Evolutionary conservation across 92 coral and sea anemone genomes (phyloP).

Genomic region (Actinernus sp.): DNA sequence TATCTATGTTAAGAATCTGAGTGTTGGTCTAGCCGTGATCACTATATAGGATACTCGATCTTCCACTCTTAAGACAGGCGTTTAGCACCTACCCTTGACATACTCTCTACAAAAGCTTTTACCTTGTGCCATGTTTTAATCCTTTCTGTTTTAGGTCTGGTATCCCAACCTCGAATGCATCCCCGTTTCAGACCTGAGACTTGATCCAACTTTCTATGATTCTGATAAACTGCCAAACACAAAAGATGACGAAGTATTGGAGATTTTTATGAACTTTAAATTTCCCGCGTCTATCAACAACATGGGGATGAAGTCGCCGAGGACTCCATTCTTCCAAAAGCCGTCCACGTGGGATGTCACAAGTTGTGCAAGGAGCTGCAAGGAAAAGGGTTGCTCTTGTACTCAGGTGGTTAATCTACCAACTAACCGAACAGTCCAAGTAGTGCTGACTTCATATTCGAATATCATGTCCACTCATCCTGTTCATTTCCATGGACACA

Average conservation of each 20-base stretch:
- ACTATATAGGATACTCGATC: no score
- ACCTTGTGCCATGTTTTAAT: no score
- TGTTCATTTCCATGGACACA: conserved; percentile 75
- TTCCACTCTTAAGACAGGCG: no score
- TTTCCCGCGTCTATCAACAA: conserved; percentile 56
- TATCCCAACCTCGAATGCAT: conserved; percentile 40
- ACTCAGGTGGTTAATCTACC: conserved; percentile 62
- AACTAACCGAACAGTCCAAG: conserved; percentile 43
- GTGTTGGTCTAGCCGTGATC: no score
- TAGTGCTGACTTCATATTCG: conserved; percentile 47
- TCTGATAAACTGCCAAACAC: conserved; percentile 20
- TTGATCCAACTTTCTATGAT: conserved; percentile 35
- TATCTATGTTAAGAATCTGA: no score
- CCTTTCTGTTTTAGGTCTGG: conserved; percentile 9
- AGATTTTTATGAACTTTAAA: conserved; percentile 56
- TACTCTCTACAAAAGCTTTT: no score
- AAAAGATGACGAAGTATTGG: conserved; percentile 50
- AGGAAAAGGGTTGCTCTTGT: conserved; percentile 59
- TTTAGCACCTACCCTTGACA: no score
- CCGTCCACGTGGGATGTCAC: conserved; percentile 72
- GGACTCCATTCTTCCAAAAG: conserved; percentile 69
- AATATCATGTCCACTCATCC: conserved; percentile 2
- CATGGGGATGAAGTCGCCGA: conserved; percentile 39
- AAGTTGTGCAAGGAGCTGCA: conserved; percentile 53
- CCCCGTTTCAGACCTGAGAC: conserved; percentile 40